Conservation (phyloP, 2,888 invertebrate genomes). For the Rhodophaea formosa region DNA sequence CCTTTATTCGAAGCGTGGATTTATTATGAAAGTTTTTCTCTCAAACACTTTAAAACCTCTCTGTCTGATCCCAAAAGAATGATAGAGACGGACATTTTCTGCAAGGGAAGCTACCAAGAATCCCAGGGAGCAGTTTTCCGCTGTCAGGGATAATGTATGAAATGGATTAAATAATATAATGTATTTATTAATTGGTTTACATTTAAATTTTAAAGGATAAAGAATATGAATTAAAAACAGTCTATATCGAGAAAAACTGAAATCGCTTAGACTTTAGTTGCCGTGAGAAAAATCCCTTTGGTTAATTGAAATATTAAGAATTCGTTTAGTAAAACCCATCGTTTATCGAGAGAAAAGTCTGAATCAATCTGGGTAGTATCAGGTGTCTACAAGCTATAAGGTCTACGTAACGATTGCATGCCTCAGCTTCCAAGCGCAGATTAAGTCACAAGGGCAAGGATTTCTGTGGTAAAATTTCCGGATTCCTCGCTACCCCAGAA, state of each 20-base stretch:
- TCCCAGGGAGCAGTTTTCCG: background rate
- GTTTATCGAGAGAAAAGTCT: no score
- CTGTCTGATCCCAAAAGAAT: background rate
- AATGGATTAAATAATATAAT: background rate
- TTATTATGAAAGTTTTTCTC: conserved; percentile 19
- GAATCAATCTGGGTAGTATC: no score
- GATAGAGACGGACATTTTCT: conserved; percentile 12
- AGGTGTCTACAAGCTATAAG: background rate
- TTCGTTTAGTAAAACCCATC: no score
- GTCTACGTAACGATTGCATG: conserved; percentile 28
- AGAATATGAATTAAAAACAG: no score
- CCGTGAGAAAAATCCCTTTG: no score
- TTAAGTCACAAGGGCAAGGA: conserved; percentile 46
- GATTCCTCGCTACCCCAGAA: conserved; percentile 49
- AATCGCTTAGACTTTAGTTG: no score
- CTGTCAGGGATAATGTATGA: background rate
- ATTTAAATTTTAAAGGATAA: no score
- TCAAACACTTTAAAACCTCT: conserved; percentile 14
- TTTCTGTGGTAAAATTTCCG: conserved; percentile 58
- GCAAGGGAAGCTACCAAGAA: conserved; percentile 14
- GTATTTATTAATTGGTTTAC: no score
- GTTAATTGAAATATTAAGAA: no score
- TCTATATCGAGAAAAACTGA: no score
- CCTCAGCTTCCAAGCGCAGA: conserved; percentile 34
- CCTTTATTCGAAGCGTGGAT: conserved; percentile 13